Base-by-base conservation (phyloP, 2,797 vertebrate genomes). In the Cheracebus regulus region DNA sequence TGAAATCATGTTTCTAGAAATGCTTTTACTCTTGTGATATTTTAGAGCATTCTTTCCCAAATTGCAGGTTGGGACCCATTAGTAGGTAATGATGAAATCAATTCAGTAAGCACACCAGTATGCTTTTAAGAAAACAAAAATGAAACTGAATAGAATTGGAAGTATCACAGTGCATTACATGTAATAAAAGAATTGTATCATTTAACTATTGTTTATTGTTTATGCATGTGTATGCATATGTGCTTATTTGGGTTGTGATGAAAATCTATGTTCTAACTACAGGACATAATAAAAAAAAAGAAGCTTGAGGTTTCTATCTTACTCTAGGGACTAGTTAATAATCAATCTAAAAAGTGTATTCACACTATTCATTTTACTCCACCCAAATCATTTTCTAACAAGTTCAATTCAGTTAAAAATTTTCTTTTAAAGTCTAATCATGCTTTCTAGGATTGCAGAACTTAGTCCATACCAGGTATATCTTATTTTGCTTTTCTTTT, bases 1-100 rank as follows among this genome's bases (percentile, higher is more conserved):
- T 95, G 75, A 96, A 96, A 95, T 90, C 79, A 36, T 41, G 24
- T 96, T 87, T 95, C 85, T 91, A 73, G 96, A 96, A 94, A 64
- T 90, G 86, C 20, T 93, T 97, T 95, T 48, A 70, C 44, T 87
- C 64, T 57, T 78, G 11, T 30, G 28, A 52, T 44, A 41, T 55
- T 90, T 88, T 92, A 86, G 73, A 80, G 46, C 24, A 41, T 7
- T 78, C 4, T 92, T 93, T 84, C 58, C 46, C 41, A 95, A 55
- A 79, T 46, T 81, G 26, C 78, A 88, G 61, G 33, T 82, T 28
- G 39, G 61, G 52, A 82, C 46, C 76, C 41, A 39, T 73, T 81
- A 84, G 36, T 50, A 52, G 64, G 22, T 64, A 75, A 30, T 93
- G 72, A 41, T 92, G 72, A 41, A 92, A 58, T 75, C 30, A 93